These are phyloP conservation scores for Gasterosteus nipponicus DNA, from an alignment of 2,113 vertebrate genomes.

Conservation along the genomic window DNA sequence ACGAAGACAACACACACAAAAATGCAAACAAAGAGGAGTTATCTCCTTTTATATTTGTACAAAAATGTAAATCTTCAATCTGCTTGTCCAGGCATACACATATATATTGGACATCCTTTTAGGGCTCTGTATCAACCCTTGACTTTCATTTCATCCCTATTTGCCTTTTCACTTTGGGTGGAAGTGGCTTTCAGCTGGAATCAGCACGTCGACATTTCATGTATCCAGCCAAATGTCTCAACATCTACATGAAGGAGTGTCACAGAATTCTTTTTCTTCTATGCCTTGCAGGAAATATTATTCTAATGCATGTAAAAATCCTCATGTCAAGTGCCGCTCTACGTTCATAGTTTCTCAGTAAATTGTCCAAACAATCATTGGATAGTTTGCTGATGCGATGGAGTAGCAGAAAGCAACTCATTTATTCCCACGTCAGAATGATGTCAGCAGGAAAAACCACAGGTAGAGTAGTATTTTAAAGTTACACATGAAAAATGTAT, in stretches of 20 bases:
- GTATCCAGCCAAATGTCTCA: neutral
- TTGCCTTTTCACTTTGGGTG: slow-evolving; percentile 19
- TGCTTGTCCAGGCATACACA: neutral
- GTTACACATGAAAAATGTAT: neutral
- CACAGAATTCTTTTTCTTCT: neutral
- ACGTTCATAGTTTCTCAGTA: neutral
- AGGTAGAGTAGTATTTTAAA: neutral
- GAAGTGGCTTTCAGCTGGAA: slow-evolving; percentile 22
- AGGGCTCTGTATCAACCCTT: neutral
- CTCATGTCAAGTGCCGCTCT: neutral
- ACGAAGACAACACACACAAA: neutral
- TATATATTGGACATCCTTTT: neutral
- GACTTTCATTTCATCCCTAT: neutral
- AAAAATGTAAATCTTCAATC: neutral
- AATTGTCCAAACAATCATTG: neutral
- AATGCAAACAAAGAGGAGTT: neutral
- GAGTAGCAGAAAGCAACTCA: neutral
- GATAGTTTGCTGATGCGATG: neutral
- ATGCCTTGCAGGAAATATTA: neutral
- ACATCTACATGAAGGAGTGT: neutral
- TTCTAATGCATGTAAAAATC: neutral
- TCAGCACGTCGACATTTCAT: neutral
- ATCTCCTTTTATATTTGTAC: neutral
- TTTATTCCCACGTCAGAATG: neutral
- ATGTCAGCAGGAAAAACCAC: neutral